Conservation (phyloP, 2,797 vertebrate species). For the Lepus oiostolus region DNA sequence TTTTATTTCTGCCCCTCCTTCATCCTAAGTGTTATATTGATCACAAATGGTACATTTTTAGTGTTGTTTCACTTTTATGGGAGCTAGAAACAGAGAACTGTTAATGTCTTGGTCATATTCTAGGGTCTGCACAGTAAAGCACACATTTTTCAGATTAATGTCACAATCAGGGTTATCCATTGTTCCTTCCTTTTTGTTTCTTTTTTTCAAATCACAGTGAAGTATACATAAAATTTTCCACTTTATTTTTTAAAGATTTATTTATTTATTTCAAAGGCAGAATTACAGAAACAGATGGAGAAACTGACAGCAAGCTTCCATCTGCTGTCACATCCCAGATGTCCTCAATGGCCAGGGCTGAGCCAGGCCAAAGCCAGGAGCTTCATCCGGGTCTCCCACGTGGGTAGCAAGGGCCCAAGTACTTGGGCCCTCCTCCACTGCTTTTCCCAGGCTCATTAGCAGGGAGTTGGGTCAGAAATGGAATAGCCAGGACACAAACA, state of each 20-base stretch:
- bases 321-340: too few relatives aligned
- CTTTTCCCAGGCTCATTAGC: too few relatives aligned
- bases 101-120: neutral
- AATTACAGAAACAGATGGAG: too few relatives aligned
- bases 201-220: conserved; percentile 14
- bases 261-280: too few relatives aligned
- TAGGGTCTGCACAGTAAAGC: neutral
- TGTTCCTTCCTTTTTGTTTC: neutral
- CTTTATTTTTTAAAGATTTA: neutral
- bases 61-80: neutral
- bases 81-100: neutral
- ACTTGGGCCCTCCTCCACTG: too few relatives aligned
- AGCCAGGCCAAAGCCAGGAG: too few relatives aligned
- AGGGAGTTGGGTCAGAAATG: too few relatives aligned
- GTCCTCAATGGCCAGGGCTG: too few relatives aligned
- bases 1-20: conserved; percentile 29
- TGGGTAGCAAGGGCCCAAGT: too few relatives aligned
- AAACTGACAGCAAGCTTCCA: too few relatives aligned
- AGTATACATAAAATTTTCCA: conserved; percentile 28
- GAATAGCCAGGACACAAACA: too few relatives aligned
- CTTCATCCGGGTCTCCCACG: too few relatives aligned
- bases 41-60: neutral
- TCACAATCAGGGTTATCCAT: neutral
- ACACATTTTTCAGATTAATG: neutral
- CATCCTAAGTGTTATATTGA: neutral